These are phyloP conservation scores for Scaptomyza reducta DNA, from an alignment of 2,888 invertebrate genomes.

Conservation along the genomic window DNA sequence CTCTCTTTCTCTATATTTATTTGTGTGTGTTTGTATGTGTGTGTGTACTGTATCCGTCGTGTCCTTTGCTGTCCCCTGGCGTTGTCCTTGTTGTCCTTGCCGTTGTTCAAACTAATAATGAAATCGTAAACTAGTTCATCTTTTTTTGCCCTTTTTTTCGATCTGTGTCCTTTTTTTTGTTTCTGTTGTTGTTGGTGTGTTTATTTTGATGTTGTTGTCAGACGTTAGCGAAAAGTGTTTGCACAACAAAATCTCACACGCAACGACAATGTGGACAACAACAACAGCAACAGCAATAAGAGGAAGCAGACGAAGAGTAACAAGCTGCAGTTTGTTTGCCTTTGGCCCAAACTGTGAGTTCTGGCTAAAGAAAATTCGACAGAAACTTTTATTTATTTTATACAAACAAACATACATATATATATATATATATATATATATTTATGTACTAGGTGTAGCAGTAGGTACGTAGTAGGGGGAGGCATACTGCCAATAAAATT, in stretches of 20 bases:
- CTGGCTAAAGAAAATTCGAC: slow-evolving; percentile 55
- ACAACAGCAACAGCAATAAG: slow-evolving; percentile 43
- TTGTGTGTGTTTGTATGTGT: slow-evolving; percentile 7
- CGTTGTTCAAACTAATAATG: slow-evolving; percentile 75
- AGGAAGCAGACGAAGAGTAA: slow-evolving; percentile 31
- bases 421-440: background rate
- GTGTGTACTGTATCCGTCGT: slow-evolving; percentile 15
- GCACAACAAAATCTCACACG: slow-evolving; percentile 45
- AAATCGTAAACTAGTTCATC: slow-evolving; percentile 79
- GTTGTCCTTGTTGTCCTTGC: slow-evolving; percentile 28
- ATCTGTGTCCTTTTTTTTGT: slow-evolving; percentile 14
- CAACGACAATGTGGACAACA: slow-evolving; percentile 42
- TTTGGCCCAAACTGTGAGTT: slow-evolving; percentile 38
- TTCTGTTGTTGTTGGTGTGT: slow-evolving; percentile 12
- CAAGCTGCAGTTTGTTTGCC: slow-evolving; percentile 51
- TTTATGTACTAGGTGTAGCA: slow-evolving; percentile 17
- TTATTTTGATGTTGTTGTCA: slow-evolving; percentile 42
- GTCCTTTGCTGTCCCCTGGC: slow-evolving; percentile 23
- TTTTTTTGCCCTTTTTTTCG: slow-evolving; percentile 33
- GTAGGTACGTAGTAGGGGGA: background rate
- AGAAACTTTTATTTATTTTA: slow-evolving; percentile 72
- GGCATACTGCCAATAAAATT: slow-evolving; percentile 70
- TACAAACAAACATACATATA: slow-evolving; percentile 42
- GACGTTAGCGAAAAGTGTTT: slow-evolving; percentile 75
- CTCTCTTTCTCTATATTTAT: slow-evolving; percentile 1